A percentile compares a stretch with the other conserved stretches of the same genome.
Evolutionary conservation across 2,113 vertebrate species (phyloP).

Genomic region (Euleptes europaea): DNA sequence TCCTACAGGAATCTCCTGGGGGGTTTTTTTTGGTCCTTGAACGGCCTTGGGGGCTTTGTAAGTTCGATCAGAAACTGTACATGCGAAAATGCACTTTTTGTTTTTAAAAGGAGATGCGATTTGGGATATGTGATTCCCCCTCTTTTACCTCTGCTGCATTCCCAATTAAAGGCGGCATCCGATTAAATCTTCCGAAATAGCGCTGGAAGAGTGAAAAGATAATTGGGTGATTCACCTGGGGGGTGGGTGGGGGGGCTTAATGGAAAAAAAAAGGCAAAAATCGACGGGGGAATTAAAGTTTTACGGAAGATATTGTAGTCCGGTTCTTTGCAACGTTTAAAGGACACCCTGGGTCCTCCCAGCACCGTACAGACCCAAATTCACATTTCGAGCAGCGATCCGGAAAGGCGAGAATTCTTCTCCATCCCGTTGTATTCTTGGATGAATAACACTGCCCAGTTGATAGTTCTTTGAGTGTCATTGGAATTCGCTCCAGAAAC

Average conservation of each 20-base stretch:
- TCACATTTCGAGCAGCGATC: accelerated
- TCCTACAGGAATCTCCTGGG: neutral
- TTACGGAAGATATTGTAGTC: neutral
- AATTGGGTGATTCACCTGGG: conserved; percentile 9
- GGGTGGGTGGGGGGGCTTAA: conserved; percentile 4
- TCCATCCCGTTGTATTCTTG: neutral
- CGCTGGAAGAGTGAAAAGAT: conserved; percentile 40
- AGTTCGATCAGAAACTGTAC: neutral
- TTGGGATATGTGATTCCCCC: neutral
- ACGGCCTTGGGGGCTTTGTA: neutral
- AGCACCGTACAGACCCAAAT: too few relatives aligned
- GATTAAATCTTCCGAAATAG: conserved; percentile 26
- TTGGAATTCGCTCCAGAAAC: too few relatives aligned
- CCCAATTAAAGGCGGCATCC: neutral
- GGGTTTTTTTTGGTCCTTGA: too few relatives aligned
- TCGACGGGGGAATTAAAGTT: neutral
- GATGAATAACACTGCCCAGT: neutral
- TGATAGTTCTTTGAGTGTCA: neutral
- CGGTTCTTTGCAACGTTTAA: neutral
- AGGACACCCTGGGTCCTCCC: neutral
- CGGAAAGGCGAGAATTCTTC: neutral
- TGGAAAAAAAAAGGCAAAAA: neutral
- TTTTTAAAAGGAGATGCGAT: conserved; percentile 14
- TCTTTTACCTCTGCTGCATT: conserved; percentile 6
- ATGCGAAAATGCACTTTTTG: neutral